Evolutionary conservation across 35 echinoderm and acorn worm genomes (phyloP).

Genomic region (Heliocidaris erythrogramma): DNA sequence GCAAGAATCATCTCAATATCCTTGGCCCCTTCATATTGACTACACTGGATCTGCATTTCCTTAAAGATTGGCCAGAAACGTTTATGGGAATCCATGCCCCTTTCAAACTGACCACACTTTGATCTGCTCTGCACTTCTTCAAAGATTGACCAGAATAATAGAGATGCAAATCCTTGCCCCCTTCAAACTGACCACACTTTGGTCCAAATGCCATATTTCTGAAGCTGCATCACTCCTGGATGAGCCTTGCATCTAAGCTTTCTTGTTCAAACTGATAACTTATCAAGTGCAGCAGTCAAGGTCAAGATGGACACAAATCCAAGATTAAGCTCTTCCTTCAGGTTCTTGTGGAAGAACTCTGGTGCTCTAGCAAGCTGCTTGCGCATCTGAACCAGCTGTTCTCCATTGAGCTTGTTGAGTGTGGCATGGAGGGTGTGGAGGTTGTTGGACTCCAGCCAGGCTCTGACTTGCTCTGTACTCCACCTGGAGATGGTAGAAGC

Average conservation of each 20-base stretch:
- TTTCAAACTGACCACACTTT: neutral
- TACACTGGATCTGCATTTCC: neutral
- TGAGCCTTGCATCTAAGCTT: slow-evolving; percentile 52
- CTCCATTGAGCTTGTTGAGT: slow-evolving; percentile 60
- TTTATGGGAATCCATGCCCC: neutral
- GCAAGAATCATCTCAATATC: neutral
- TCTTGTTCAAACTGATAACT: slow-evolving; percentile 41
- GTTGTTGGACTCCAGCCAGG: slow-evolving; percentile 72
- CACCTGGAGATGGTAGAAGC: slow-evolving; percentile 38
- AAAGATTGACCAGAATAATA: neutral
- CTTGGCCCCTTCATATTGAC: neutral
- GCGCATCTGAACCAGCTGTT: slow-evolving; percentile 80
- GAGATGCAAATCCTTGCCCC: neutral
- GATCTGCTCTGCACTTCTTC: neutral
- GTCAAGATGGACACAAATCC: slow-evolving; percentile 63
- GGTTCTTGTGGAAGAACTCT: slow-evolving; percentile 71
- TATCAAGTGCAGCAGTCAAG: slow-evolving; percentile 74
- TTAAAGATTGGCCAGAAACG: neutral
- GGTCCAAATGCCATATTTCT: neutral
- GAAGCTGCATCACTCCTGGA: neutral
- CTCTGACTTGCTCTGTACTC: slow-evolving; percentile 54
- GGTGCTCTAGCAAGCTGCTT: slow-evolving; percentile 71
- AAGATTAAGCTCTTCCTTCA: slow-evolving; percentile 67
- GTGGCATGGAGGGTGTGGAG: slow-evolving; percentile 25
- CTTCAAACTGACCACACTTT: neutral